Evolutionary conservation across 2,113 vertebrate genomes (phyloP), one percentile per base, ranked within the genome.

Genomic region (Puffinus mauretanicus): DNA sequence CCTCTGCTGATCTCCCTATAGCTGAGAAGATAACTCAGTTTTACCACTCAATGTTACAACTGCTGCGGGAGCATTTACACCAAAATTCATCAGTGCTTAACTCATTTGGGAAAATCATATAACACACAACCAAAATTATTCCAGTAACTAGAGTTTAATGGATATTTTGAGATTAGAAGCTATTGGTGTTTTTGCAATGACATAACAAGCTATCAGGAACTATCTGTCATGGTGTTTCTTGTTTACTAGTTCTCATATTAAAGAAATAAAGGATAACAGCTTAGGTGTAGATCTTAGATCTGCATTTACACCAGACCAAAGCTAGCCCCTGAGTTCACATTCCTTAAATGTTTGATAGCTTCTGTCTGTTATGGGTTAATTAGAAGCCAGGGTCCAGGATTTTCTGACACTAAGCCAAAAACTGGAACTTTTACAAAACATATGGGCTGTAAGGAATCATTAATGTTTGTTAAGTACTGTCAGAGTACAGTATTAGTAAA

Each of bases 61-160:
- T n/a, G 52, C 27, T 12, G 16, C 2, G 21, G 12, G 16, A 42
- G 47, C 4, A 2, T 32, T 38, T 42, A 34, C 30, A 8, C 32
- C 49, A 7, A 11, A 27, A 7, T 8, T 51, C 24, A 15, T 4
- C 46, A 2, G 8, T 4, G 26, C 51, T 40, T 12, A 8, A 13
- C 10, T 21, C 32, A 0, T 16, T 7, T 5, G 38, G 32, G n/a
- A 71, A 7, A 47, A 19, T 22, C 4, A 0, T 3, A 0, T 10
- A 17, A 11, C 4, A 0, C 3, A 18, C 14, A 42, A 4, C 32
- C 20, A 21, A 5, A 69, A 44, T 6, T 2, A 24, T 6, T 16
- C 32, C 47, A 29, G 1, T 11, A 32, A 19, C 19, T 17, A 30
- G 11, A 40, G 8, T 40, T 21, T 8, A 16, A 20, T 6, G 11